Conservation (phyloP, 2,797 vertebrate species). For the Craterocephalus amniculus region DNA sequence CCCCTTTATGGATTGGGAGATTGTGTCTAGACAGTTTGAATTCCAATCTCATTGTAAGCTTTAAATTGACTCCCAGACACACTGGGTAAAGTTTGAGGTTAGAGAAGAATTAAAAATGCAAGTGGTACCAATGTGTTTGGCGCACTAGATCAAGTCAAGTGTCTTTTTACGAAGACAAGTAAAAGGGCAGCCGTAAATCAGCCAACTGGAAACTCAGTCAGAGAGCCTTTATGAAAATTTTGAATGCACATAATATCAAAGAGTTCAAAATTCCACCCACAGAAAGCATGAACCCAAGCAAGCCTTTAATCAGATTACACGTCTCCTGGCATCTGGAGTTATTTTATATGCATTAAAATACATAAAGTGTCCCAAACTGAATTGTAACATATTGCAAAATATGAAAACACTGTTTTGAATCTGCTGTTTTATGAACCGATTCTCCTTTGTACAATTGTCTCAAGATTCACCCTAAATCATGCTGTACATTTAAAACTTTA, state of each 20-base stretch:
- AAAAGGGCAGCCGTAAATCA: constrained; percentile 56
- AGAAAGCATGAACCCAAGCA: constrained; percentile 46
- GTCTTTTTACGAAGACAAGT: constrained; percentile 52
- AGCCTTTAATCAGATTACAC: constrained; percentile 74
- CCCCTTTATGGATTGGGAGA: constrained; percentile 54
- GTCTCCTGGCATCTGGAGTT: constrained; percentile 47
- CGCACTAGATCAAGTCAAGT: constrained; percentile 59
- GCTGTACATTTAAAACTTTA: constrained; percentile 67
- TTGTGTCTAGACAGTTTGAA: constrained; percentile 71
- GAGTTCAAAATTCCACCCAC: constrained; percentile 39
- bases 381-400: constrained; percentile 19
- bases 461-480: constrained; percentile 28
- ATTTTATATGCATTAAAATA: constrained; percentile 18
- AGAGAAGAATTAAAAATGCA: constrained; percentile 58
- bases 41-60: constrained; percentile 54
- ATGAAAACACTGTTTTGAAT: constrained; percentile 36
- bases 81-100: constrained; percentile 34
- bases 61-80: constrained; percentile 45
- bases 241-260: constrained; percentile 64
- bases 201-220: constrained; percentile 61
- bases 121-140: constrained; percentile 60
- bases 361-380: constrained; percentile 4
- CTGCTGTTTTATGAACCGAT: constrained; percentile 45
- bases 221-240: constrained; percentile 58
- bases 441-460: constrained; percentile 34